Evolutionary conservation across 2,797 vertebrate genomes (phyloP).

Genomic region (Austrolebias charrua): DNA sequence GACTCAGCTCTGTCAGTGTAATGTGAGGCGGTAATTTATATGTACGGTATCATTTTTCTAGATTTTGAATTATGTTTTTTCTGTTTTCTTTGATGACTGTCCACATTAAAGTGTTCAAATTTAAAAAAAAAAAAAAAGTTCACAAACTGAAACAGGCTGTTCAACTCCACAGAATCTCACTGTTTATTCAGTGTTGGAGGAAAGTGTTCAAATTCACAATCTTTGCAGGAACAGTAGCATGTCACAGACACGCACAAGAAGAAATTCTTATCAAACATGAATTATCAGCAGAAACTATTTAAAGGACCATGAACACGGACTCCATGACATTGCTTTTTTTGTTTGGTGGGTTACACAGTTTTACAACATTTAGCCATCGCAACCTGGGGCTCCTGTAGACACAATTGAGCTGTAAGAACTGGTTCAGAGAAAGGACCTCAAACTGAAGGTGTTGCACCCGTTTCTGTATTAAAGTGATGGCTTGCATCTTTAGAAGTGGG

Average conservation of each 20-base stretch:
- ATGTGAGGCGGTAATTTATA: conserved; percentile 6
- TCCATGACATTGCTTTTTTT: too few relatives aligned
- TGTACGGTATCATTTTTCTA: too few relatives aligned
- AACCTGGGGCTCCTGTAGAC: too few relatives aligned
- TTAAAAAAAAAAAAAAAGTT: conserved; percentile 41
- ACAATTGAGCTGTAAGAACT: too few relatives aligned
- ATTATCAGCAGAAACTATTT: neutral
- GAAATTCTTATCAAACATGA: neutral
- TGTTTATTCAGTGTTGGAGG: conserved; percentile 26
- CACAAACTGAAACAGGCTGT: conserved; percentile 53
- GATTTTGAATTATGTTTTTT: conserved; percentile 35
- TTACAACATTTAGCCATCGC: too few relatives aligned
- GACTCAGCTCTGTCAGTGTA: conserved; percentile 55
- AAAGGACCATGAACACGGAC: neutral
- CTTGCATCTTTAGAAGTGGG: too few relatives aligned
- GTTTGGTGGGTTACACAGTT: too few relatives aligned
- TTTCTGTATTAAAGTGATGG: neutral
- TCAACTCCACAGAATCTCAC: conserved; percentile 46
- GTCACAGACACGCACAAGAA: neutral
- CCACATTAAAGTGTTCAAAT: conserved; percentile 46
- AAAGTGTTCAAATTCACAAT: conserved; percentile 9
- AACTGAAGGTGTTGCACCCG: too few relatives aligned
- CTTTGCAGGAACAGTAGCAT: neutral
- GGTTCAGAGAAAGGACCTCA: too few relatives aligned
- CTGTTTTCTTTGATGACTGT: conserved; percentile 40